Evolutionary conservation across 2,888 invertebrate genomes (phyloP), one percentile per base, ranked within the genome.

Genomic region (Phymatocera aterrima): DNA sequence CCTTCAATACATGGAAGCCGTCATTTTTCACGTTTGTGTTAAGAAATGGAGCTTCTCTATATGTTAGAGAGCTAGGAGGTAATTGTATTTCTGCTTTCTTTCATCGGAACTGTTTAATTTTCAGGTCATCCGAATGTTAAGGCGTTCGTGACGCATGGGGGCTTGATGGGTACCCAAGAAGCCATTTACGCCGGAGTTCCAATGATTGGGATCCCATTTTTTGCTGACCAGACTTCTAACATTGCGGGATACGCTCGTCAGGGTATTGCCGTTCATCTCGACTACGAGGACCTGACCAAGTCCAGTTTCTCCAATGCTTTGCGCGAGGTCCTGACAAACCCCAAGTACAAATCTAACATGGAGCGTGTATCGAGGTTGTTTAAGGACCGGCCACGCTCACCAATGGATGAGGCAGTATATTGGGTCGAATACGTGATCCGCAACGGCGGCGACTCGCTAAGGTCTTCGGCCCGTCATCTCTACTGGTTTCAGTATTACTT

Each of bases 131-230:
- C 90, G 1, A 93, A 93, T 78, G 90, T 93, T 0, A 92, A 91
- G 81, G 85, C 92, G 0, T 93, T 94, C 81, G 92, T 94, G 79
- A 93, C 93, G 8, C 93, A 93, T 83, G 93, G 93, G 37, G 94
- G 94, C 0, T 88, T 93, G 64, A 90, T 93, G 83, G 93, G 93
- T 80, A 89, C 92, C 12, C 92, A 92, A 80, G 94, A 94, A 85
- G 91, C 93, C 0, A 90, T 93, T 37, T 89, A 91, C 80, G 90
- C 91, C 51, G 90, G 89, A 37, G 92, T 91, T 48, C 92, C 93
- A 1, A 88, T 93, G 74, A 85, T 93, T 74, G 92, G 92, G 57
- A 90, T 93, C 80, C 93, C 93, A 46, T 87, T 93, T 37, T 90
- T 91, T 51, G 91, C 91, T 28, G 93, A 93, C 81, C 93, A 93